Percentiles rank a stretch among this genome's conserved stretches.
Evolutionary conservation across 2,888 invertebrate species (phyloP).

Genomic region (Deilephila porcellus): DNA sequence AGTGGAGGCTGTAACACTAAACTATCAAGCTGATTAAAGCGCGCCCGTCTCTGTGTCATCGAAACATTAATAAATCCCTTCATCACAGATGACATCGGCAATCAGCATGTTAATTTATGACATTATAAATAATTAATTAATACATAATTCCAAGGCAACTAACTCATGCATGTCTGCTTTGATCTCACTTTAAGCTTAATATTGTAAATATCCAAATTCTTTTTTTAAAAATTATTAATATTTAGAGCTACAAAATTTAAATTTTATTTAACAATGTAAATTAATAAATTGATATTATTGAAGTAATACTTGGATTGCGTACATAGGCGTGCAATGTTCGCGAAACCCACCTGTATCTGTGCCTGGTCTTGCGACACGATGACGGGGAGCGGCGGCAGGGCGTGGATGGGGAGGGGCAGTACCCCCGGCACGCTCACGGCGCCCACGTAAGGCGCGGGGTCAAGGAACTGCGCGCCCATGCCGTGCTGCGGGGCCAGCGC

Average conservation of each 20-base stretch:
- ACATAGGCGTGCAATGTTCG: neutral
- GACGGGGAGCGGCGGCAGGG: slow-evolving; percentile 61
- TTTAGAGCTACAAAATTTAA: no score
- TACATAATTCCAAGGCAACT: no score
- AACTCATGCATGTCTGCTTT: no score
- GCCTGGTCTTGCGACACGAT: slow-evolving; percentile 67
- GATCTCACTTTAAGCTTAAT: no score
- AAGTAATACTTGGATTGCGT: neutral
- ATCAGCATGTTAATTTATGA: no score
- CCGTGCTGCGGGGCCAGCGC: slow-evolving; percentile 68
- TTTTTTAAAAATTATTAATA: no score
- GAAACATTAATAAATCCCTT: no score
- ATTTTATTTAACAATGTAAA: no score
- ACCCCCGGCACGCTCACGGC: slow-evolving; percentile 56
- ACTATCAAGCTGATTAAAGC: neutral
- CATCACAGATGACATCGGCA: no score
- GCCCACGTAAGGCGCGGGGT: slow-evolving; percentile 65
- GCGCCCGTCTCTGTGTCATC: neutral
- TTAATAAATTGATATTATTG: no score
- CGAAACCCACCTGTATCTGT: slow-evolving; percentile 64
- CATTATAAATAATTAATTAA: no score
- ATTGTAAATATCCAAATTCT: no score
- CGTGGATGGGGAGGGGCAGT: slow-evolving; percentile 54
- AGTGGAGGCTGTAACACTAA: neutral
- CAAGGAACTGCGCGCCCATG: slow-evolving; percentile 71